Evolutionary conservation across 1,140 invertebrate genomes (phyloP).

Genomic region (Ceratitis capitata): DNA sequence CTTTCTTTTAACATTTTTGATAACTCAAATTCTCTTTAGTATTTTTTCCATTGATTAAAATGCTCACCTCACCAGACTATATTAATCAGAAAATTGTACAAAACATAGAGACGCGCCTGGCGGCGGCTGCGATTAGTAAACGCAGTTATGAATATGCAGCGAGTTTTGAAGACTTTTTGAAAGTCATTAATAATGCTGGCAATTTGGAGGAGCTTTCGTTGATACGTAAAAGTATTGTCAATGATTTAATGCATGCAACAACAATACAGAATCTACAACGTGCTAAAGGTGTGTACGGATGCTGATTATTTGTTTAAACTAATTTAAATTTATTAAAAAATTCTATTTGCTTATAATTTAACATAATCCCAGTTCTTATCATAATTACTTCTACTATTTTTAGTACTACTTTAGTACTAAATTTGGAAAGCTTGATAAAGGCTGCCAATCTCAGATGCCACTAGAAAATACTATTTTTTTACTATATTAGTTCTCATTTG

Average conservation of each 20-base stretch:
- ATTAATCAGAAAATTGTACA: conserved; percentile 88
- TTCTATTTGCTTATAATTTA: too few relatives aligned
- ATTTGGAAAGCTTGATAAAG: too few relatives aligned
- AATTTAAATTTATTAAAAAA: too few relatives aligned
- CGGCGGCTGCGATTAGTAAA: conserved; percentile 80
- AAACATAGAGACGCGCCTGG: conserved; percentile 82
- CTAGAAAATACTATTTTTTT: too few relatives aligned
- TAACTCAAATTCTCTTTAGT: conserved; percentile 69
- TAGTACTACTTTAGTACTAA: too few relatives aligned
- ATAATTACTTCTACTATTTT: too few relatives aligned
- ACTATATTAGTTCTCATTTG: too few relatives aligned
- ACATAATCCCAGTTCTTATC: too few relatives aligned
- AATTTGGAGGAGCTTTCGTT: conserved; percentile 86
- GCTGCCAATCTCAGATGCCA: too few relatives aligned
- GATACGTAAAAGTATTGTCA: conserved; percentile 85
- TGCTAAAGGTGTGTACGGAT: conserved; percentile 72
- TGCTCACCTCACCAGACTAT: conserved; percentile 88
- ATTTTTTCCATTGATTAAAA: conserved; percentile 82
- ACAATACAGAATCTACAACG: conserved; percentile 89
- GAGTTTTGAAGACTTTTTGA: conserved; percentile 89
- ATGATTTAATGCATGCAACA: conserved; percentile 93
- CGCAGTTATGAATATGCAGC: conserved; percentile 88
- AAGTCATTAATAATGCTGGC: conserved; percentile 82
- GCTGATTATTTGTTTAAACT: too few relatives aligned
- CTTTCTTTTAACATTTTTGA: conserved; percentile 11